Evolutionary conservation across 2,888 invertebrate species (phyloP), one percentile per base, ranked within the genome.

Genomic region (Xanthorhoe spadicearia): DNA sequence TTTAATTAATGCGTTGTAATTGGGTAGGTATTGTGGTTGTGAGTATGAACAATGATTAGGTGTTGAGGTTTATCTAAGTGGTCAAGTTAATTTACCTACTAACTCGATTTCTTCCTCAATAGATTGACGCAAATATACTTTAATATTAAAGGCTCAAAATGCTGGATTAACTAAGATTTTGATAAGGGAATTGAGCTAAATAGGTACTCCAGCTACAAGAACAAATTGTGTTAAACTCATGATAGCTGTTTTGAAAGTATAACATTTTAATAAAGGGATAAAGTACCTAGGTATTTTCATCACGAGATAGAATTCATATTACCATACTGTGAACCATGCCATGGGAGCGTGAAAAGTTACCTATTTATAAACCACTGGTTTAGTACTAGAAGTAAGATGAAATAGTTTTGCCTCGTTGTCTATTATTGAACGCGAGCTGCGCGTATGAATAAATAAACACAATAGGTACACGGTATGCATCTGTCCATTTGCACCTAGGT

Each of bases 81-180:
- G n/a, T 23, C 4, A 23, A 23, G 23, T 23, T 23, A 23, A 23
- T 23, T 10, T 10, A n/a, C n/a, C n/a, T n/a, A 38, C 35, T 38
- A 38, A 38, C 35, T 10, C 35, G 9, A 2, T 38, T 13, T 35
- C 5, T 9, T 18, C 35, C 49, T 51, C 56, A 64, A 48, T 49
- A 57, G 49, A 38, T 66, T 57, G 66, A 57, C 57, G 23, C 49
- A 48, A 51, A 48, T 51, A 48, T 57, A 38, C n/a, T 35, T 53
- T 19, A 8, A n/a, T 83, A 83, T 83, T 80, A 77, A 72, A 68
- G 48, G 64, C 69, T 73, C 69, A 76, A 79, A 80, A 82, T 77
- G 78, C 75, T 66, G 68, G 82, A 86, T 87, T 83, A 86, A 74
- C 77, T 64, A 76, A 82, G 87, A 86, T 87, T 86, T 23, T 50